A percentile compares a stretch with the other conserved stretches of the same genome.
Evolutionary conservation across 2,113 vertebrate genomes (phyloP).

Genomic region (Neolamprologus sp.): DNA sequence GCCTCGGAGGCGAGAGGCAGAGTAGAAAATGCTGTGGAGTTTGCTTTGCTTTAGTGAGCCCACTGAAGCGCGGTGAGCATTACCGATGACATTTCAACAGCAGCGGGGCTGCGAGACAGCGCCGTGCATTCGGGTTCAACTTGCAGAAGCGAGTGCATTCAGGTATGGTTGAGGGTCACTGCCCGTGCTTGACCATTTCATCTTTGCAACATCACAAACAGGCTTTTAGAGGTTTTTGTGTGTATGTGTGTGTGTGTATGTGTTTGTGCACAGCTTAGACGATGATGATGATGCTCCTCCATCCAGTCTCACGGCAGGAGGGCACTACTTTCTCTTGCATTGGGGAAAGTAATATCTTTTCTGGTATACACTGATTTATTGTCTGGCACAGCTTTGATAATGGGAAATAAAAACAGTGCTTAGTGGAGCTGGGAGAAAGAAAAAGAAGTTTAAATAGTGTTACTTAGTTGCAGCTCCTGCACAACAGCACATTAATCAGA

Average conservation of each 20-base stretch:
- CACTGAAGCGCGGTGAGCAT: slow-evolving; percentile 12
- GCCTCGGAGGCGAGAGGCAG: background rate
- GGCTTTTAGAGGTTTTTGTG: background rate
- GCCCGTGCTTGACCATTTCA: slow-evolving; percentile 23
- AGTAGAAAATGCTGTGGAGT: background rate
- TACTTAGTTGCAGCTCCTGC: slow-evolving; percentile 15
- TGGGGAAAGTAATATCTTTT: background rate
- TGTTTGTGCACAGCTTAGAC: background rate
- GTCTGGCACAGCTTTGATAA: slow-evolving; percentile 23
- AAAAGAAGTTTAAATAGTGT: slow-evolving; percentile 14
- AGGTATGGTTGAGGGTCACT: slow-evolving; percentile 18
- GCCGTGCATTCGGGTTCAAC: background rate
- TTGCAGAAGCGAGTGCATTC: background rate
- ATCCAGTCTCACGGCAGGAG: background rate
- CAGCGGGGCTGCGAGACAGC: background rate
- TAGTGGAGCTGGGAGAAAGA: slow-evolving; percentile 11
- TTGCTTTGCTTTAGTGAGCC: background rate
- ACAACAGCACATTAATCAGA: slow-evolving; percentile 38
- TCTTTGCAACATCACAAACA: slow-evolving; percentile 3
- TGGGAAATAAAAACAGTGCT: slow-evolving; percentile 27
- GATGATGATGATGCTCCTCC: background rate
- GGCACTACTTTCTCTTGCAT: background rate
- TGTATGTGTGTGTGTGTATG: background rate
- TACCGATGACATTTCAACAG: slow-evolving; percentile 23
- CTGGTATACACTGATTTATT: slow-evolving; percentile 33